Evolutionary conservation across 2,113 vertebrate species (phyloP), one percentile per base, ranked within the genome.

Genomic region (Engystomops pustulosus): DNA sequence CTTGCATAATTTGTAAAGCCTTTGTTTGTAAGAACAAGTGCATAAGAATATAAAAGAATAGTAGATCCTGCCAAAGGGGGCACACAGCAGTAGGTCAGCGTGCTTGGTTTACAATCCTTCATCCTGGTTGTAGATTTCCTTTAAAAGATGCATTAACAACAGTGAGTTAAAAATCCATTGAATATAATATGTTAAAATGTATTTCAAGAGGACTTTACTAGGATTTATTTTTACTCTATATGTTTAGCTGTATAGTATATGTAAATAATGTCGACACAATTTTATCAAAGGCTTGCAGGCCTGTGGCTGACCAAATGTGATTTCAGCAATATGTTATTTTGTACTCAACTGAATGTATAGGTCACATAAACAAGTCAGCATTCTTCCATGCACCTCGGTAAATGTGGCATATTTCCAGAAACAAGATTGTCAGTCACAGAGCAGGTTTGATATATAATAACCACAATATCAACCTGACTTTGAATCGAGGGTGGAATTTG

Each of bases 401-500:
- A 17, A n/a, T 68, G 41, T 55, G 74, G 49, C 72, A n/a, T 8
- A 6, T 18, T 36, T 55, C 49, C 49, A 77, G 49, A 58, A 55
- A 58, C 74, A 55, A 30, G 32, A 55, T 77, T 58, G 75, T 18
- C 51, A 58, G 75, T 53, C 75, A 60, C 51, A 49, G 41, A 3
- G 70, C 62, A 67, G 25, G 44, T 25, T 8, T 58, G 20, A 78
- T 78, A 38, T 38, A 78, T 55, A 36, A 36, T 12, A 80, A 80
- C 62, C 79, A 80, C 44, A 49, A 80, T 80, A 51, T 69, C 44
- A 49, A 68, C 60, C 44, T 69, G 79, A 69, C 68, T 69, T 49
- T 82, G 68, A 82, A 60, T 81, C 23, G 25, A 71, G 18, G 67
- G 10, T 38, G 11, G 32, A 71, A 70, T 68, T 86, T 85, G 62